Conservation (phyloP, 2,888 invertebrate species). For the Hyposoter didymator region DNA sequence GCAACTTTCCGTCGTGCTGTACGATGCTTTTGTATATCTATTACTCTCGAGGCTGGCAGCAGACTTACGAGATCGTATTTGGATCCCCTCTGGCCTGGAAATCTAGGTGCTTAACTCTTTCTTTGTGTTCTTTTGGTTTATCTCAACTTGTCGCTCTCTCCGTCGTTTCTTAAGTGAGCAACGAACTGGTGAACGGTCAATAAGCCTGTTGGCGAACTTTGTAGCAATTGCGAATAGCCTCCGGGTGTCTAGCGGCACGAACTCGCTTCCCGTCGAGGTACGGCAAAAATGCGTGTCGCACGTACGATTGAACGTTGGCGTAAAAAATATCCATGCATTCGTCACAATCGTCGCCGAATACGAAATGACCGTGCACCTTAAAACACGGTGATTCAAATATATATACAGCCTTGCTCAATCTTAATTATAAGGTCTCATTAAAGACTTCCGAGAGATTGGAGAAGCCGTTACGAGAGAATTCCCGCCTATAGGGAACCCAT, state of each 20-base stretch:
- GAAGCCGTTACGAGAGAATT: neutral
- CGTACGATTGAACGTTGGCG: neutral
- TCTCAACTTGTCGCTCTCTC: slow-evolving; percentile 2
- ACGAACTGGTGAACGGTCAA: slow-evolving; percentile 43
- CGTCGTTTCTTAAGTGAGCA: slow-evolving; percentile 7
- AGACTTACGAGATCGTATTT: slow-evolving; percentile 43
- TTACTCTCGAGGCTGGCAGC: slow-evolving; percentile 18
- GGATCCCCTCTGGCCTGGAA: slow-evolving; percentile 61
- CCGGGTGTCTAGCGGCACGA: slow-evolving; percentile 58
- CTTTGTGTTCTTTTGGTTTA: neutral
- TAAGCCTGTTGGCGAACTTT: slow-evolving; percentile 51
- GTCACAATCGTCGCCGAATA: slow-evolving; percentile 1
- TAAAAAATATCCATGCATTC: neutral
- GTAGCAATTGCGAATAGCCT: slow-evolving; percentile 60
- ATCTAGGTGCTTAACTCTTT: slow-evolving; percentile 11
- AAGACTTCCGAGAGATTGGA: neutral
- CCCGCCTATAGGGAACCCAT: neutral
- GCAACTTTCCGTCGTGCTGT: slow-evolving; percentile 55
- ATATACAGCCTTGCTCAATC: neutral
- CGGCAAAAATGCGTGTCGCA: slow-evolving; percentile 69
- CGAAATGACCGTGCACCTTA: neutral
- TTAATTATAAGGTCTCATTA: neutral
- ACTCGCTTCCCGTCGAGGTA: slow-evolving; percentile 71
- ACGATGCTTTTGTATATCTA: slow-evolving; percentile 31
- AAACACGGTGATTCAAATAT: neutral